phyloP scores from a whole-genome alignment of 2,113 vertebrate species.

The Microcebus ravelobensis region DNA sequence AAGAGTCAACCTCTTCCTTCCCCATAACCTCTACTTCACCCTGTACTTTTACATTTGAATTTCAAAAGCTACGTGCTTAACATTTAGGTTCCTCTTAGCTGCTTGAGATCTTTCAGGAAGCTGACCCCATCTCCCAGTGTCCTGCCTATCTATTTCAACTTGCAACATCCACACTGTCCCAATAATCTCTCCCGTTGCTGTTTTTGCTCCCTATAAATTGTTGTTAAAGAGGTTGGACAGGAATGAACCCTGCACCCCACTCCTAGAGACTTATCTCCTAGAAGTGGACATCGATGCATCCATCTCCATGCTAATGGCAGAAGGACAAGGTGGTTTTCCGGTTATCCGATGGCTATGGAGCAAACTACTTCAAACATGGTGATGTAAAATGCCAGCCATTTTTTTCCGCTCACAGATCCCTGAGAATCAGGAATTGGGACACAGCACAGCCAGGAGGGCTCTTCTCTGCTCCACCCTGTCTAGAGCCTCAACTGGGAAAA shows the following conservation, averaged over 20 bases:
- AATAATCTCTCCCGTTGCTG: not conserved
- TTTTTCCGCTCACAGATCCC: not conserved
- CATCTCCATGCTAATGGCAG: not conserved
- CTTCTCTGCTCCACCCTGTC: not conserved
- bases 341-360: not conserved
- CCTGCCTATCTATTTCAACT: not conserved
- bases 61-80: conserved; percentile 2
- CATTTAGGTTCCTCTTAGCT: not conserved
- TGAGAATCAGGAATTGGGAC: not conserved
- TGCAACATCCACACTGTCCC: not conserved
- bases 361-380: not conserved
- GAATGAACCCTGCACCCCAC: not conserved
- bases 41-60: not conserved
- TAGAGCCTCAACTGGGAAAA: not conserved
- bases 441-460: not conserved
- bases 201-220: not conserved
- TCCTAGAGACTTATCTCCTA: not conserved
- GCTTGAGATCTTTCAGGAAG: not conserved
- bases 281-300: not conserved
- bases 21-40: not conserved
- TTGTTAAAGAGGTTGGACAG: not conserved
- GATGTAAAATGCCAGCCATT: not conserved
- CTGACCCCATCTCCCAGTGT: not conserved
- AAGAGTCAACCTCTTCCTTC: not conserved
- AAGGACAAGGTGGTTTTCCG: not conserved